phyloP scores from a whole-genome alignment of 2,888 invertebrate species.

The Melinaea marsaeus region DNA sequence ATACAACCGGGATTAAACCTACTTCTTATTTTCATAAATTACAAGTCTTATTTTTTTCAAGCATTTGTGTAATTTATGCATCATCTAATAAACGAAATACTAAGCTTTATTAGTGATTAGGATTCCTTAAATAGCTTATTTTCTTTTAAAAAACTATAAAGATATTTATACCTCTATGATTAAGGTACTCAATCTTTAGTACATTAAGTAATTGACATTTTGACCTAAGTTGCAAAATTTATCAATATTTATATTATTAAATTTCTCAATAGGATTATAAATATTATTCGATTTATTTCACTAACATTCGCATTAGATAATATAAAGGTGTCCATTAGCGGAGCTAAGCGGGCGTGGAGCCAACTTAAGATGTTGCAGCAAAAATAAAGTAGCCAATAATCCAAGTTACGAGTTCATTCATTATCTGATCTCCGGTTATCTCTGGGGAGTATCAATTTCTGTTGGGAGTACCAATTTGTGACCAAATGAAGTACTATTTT shows the following conservation, averaged over 20 bases:
- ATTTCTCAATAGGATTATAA: too few relatives aligned
- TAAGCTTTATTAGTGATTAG: too few relatives aligned
- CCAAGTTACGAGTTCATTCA: slow-evolving; percentile 3
- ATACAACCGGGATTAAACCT: slow-evolving; percentile 13
- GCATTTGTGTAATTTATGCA: not conserved
- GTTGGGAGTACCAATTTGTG: slow-evolving; percentile 2
- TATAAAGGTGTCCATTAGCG: not conserved
- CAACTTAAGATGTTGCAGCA: slow-evolving; percentile 4
- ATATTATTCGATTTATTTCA: not conserved
- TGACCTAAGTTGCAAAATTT: too few relatives aligned
- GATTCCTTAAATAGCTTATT: too few relatives aligned
- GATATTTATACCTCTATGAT: too few relatives aligned
- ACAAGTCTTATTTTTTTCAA: not conserved
- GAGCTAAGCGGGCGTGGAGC: not conserved
- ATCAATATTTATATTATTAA: too few relatives aligned
- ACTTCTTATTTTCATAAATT: slow-evolving; percentile 36
- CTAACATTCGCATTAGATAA: not conserved
- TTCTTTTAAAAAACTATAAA: too few relatives aligned
- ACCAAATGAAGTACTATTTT: not conserved
- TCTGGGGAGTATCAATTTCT: not conserved
- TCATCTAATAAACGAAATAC: too few relatives aligned
- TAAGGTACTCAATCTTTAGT: too few relatives aligned
- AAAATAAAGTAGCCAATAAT: slow-evolving; percentile 4
- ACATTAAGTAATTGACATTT: too few relatives aligned
- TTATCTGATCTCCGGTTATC: not conserved